Conservation (phyloP, 92 coral and sea anemone genomes). For the Actinostola sp. region DNA sequence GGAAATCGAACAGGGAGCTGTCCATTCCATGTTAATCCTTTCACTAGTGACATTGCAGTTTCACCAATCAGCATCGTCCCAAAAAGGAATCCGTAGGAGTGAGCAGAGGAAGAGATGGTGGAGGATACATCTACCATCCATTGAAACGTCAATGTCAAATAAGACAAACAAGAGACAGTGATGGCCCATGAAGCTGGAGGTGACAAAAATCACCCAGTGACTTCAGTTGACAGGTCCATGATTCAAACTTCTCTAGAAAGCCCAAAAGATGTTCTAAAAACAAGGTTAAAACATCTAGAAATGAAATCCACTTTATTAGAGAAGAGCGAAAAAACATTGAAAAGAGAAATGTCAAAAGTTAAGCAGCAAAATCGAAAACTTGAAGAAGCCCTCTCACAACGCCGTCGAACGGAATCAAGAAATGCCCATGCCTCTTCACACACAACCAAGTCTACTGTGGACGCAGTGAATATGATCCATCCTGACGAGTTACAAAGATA, state of each 20-base stretch:
- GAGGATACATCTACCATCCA: slow-evolving; percentile 9
- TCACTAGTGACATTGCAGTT: no score
- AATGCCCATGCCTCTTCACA: not conserved
- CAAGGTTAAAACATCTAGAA: not conserved
- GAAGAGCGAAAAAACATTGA: not conserved
- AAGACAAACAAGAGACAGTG: no score
- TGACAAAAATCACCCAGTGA: not conserved
- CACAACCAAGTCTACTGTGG: not conserved
- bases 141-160: not conserved
- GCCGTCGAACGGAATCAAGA: slow-evolving; percentile 26
- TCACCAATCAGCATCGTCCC: not conserved
- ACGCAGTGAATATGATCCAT: slow-evolving; percentile 7
- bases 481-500: slow-evolving; percentile 8
- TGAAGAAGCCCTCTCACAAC: slow-evolving; percentile 7
- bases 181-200: not conserved
- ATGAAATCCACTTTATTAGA: not conserved
- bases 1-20: no score
- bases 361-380: slow-evolving; percentile 7
- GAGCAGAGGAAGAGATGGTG: slow-evolving; percentile 5
- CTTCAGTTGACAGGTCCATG: not conserved
- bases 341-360: slow-evolving; percentile 2
- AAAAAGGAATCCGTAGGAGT: slow-evolving; percentile 7
- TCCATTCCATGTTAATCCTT: no score
- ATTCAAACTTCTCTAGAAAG: slow-evolving; percentile 9
- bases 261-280: slow-evolving; percentile 5